These are phyloP conservation scores for Drosophila rubida DNA, from an alignment of 2,888 invertebrate species.

Conservation along the genomic window DNA sequence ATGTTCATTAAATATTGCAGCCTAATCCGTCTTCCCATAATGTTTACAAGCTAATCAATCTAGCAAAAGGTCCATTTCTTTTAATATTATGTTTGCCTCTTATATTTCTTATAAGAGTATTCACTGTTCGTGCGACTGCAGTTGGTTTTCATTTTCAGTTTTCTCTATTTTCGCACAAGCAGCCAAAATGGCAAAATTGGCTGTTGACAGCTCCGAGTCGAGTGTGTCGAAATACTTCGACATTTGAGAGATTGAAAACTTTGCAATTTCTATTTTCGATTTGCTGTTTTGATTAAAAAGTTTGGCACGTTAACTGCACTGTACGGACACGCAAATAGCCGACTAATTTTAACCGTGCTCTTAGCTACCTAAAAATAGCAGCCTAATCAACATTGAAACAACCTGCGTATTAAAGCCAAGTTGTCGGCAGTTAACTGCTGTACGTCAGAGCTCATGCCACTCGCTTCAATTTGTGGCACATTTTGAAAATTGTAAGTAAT, in stretches of 20 bases:
- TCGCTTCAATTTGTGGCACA: constrained; percentile 49
- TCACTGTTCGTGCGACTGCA: constrained; percentile 7
- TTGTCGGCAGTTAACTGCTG: neutral
- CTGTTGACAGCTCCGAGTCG: constrained; percentile 75
- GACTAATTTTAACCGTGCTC: constrained; percentile 38
- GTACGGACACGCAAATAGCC: constrained; percentile 38
- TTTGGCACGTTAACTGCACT: constrained; percentile 54
- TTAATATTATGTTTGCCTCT: neutral
- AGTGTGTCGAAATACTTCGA: constrained; percentile 75
- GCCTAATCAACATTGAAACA: constrained; percentile 1
- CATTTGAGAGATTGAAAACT: constrained; percentile 75
- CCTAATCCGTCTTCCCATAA: neutral
- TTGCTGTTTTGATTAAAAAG: constrained; percentile 74
- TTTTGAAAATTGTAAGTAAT: constrained; percentile 64
- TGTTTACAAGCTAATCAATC: neutral
- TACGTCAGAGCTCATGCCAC: neutral
- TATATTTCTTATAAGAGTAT: constrained; percentile 30
- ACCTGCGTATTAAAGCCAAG: constrained; percentile 2
- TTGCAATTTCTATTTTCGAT: constrained; percentile 68
- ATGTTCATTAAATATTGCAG: neutral
- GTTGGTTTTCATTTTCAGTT: neutral
- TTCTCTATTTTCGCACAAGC: constrained; percentile 24
- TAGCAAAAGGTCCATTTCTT: neutral
- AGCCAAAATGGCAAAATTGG: constrained; percentile 65
- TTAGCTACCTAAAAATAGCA: neutral